Percentiles rank a stretch among this genome's conserved stretches.
Evolutionary conservation across 2,113 vertebrate genomes (phyloP).

Genomic region (Salminus brasiliensis): DNA sequence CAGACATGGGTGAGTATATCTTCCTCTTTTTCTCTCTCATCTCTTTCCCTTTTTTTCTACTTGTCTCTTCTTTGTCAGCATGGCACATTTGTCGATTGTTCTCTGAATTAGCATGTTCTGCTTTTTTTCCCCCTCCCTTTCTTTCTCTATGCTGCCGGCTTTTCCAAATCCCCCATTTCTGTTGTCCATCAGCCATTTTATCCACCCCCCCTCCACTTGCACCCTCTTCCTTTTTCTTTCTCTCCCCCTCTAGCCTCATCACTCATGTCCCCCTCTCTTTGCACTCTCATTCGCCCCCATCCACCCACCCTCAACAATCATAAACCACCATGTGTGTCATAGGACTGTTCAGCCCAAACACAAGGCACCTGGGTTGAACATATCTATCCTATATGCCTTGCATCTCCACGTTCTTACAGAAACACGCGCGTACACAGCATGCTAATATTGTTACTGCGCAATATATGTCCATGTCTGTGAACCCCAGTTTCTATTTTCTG

Average conservation of each 20-base stretch:
- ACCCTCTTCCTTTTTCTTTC: slow-evolving; percentile 35
- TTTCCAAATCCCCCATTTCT: slow-evolving; percentile 22
- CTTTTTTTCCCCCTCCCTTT: neutral
- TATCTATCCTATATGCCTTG: slow-evolving; percentile 7
- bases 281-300: slow-evolving; percentile 8
- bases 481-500: slow-evolving; percentile 22
- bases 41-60: neutral
- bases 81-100: neutral
- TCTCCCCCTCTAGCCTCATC: slow-evolving; percentile 30
- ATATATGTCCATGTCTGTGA: slow-evolving; percentile 18
- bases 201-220: neutral
- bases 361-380: slow-evolving; percentile 35
- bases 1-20: slow-evolving; percentile 46
- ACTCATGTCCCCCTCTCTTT: slow-evolving; percentile 21
- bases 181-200: slow-evolving; percentile 53
- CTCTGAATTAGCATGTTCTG: neutral
- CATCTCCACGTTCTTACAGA: neutral
- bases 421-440: slow-evolving; percentile 15
- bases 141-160: neutral
- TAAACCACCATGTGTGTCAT: slow-evolving; percentile 40
- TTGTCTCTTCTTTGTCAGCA: neutral
- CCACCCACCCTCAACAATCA: slow-evolving; percentile 35
- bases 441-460: slow-evolving; percentile 5
- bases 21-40: slow-evolving; percentile 5
- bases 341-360: slow-evolving; percentile 31